A percentile compares a stretch with the other conserved stretches of the same genome.
These are phyloP conservation scores for Oreochromis niloticus DNA, from an alignment of 2,113 vertebrate species.

Conservation along the genomic window DNA sequence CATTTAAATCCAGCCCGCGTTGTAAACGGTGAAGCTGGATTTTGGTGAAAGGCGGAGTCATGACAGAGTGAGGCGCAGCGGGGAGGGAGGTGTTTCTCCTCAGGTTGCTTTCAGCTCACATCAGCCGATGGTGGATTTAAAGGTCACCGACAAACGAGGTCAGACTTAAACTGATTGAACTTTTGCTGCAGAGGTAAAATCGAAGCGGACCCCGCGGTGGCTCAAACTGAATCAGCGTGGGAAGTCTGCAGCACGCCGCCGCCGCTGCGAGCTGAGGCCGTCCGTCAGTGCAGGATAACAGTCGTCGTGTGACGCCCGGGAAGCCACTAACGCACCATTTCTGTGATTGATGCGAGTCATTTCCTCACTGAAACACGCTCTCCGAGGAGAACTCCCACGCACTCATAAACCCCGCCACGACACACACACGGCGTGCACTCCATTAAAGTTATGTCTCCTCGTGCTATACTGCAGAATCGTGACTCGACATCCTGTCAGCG, in stretches of 20 bases:
- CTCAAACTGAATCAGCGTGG: neutral
- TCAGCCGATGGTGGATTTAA: neutral
- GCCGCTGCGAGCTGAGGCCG: neutral
- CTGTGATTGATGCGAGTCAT: slow-evolving; percentile 33
- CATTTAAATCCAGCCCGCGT: neutral
- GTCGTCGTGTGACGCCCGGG: neutral
- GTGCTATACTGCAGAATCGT: slow-evolving; percentile 1
- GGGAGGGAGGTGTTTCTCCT: neutral
- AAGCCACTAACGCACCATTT: neutral
- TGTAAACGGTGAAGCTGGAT: neutral
- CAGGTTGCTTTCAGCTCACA: neutral
- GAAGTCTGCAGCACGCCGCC: neutral
- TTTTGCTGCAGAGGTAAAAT: neutral
- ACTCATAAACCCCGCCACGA: neutral
- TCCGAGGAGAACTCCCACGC: slow-evolving; percentile 1
- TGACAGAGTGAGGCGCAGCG: neutral
- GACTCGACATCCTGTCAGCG: neutral
- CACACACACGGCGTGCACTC: neutral
- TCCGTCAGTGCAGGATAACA: neutral
- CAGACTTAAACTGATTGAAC: neutral
- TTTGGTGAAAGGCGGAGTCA: neutral
- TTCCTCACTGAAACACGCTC: slow-evolving; percentile 8
- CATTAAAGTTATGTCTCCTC: neutral
- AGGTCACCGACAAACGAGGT: neutral
- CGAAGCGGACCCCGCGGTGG: neutral